These are phyloP conservation scores for Nephrotoma flavescens DNA, from an alignment of 2,888 invertebrate species.

Conservation along the genomic window DNA sequence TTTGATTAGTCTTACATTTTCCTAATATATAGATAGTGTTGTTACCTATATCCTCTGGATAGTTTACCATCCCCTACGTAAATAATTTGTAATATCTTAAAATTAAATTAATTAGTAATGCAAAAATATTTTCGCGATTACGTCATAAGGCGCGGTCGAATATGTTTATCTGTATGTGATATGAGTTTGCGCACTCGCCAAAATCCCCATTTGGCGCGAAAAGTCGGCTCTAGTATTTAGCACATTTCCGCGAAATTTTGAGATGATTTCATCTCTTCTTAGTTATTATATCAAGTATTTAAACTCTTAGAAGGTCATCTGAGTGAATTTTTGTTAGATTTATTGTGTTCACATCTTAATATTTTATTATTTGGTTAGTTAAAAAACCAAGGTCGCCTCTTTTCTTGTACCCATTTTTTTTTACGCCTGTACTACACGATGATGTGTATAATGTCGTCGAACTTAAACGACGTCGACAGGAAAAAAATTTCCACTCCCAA, in stretches of 20 bases:
- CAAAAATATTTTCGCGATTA: conserved; percentile 4
- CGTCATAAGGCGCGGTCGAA: conserved; percentile 13
- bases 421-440: not conserved
- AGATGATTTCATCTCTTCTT: not conserved
- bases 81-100: not conserved
- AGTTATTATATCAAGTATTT: conserved; percentile 6
- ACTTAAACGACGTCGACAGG: not conserved
- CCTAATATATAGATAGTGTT: too few relatives aligned
- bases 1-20: too few relatives aligned
- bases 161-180: not conserved
- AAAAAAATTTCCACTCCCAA: not conserved
- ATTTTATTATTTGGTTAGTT: not conserved
- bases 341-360: not conserved
- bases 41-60: not conserved
- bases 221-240: not conserved
- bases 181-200: not conserved
- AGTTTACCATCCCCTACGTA: not conserved
- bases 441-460: not conserved
- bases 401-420: not conserved
- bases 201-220: conserved; percentile 11
- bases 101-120: not conserved
- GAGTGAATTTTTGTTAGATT: not conserved
- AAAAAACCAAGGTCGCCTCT: not conserved
- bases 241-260: not conserved
- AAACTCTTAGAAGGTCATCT: conserved; percentile 13